A percentile compares a stretch with the other conserved stretches of the same genome.
Evolutionary conservation across 1,140 invertebrate species (phyloP).

Genomic region (Psix sp.): DNA sequence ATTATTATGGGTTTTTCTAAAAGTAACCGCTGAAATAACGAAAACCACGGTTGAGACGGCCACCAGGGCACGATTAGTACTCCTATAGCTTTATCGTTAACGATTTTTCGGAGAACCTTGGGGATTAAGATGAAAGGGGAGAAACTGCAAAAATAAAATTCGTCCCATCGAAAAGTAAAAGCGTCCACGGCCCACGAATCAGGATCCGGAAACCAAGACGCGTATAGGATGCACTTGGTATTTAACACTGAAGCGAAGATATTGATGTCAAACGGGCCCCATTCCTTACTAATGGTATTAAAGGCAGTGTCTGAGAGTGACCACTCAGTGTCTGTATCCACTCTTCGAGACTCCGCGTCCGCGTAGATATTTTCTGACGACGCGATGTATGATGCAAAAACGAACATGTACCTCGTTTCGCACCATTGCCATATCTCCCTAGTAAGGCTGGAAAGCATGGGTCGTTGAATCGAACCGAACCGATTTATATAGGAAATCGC

Average conservation of each 20-base stretch:
- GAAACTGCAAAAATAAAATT: slow-evolving; percentile 56
- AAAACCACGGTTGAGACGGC: background rate
- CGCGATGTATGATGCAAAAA: slow-evolving; percentile 40
- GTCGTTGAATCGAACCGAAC: slow-evolving; percentile 65
- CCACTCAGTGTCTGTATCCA: slow-evolving; percentile 6
- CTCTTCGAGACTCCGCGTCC: slow-evolving; percentile 24
- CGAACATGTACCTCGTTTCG: slow-evolving; percentile 40
- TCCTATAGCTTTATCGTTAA: slow-evolving; percentile 40
- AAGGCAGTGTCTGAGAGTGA: background rate
- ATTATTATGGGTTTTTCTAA: too few relatives aligned
- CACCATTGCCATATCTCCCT: slow-evolving; percentile 64
- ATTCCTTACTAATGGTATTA: slow-evolving; percentile 1
- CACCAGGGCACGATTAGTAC: slow-evolving; percentile 1
- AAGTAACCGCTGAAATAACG: too few relatives aligned
- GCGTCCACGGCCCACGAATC: slow-evolving; percentile 18
- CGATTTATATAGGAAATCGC: slow-evolving; percentile 68
- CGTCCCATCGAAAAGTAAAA: slow-evolving; percentile 32
- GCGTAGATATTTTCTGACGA: slow-evolving; percentile 31
- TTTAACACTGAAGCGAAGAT: slow-evolving; percentile 1
- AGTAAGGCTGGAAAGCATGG: slow-evolving; percentile 57
- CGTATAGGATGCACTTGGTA: background rate
- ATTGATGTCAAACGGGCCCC: slow-evolving; percentile 1
- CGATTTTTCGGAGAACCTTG: slow-evolving; percentile 44
- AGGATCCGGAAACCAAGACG: slow-evolving; percentile 31
- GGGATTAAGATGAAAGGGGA: slow-evolving; percentile 51